Base-by-base conservation (phyloP, 2,113 vertebrate species). In the Acrocephalus arundinaceus region DNA sequence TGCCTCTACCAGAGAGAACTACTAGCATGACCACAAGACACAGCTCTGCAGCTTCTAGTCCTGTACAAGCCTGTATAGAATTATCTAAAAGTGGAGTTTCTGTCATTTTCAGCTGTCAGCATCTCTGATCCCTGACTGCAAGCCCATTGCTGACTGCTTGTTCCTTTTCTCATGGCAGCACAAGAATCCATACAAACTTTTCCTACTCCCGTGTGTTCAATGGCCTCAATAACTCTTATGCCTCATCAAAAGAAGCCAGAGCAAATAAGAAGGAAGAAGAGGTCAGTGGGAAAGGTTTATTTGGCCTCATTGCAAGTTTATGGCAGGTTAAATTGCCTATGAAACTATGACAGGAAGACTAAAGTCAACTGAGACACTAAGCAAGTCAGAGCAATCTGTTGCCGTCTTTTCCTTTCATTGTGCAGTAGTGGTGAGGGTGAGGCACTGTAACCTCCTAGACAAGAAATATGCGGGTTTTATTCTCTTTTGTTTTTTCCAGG, bases 141-240 rank as follows among this genome's bases (percentile, higher is more conserved):
- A 25, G 7, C 7, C 23, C 0, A 1, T 13, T 31, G 33, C 24
- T 45, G 24, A 15, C 43, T 62, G 41, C 24, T 67, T 2, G 0
- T 10, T 85, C 28, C 46, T 33, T 15, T 3, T 31, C 31, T 71
- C 24, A 7, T 17, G 37, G 77, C 65, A 92, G 31, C 14, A 28
- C 18, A 52, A 48, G 55, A 24, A 45, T 81, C 71, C 51, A 22
- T 11, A 43, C 2, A 27, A 54, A 30, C 19, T 5, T 90, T 62
- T 90, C 46, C 28, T 49, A 30, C 13, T 62, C 27, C 62, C 11
- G 1, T 24, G 31, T 3, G 0, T 54, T 62, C 9, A 1, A 54
- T 37, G 52, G 52, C 71, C 71, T 82, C 61, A 46, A 58, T 85
- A 75, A 82, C 43, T 67, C 37, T 74, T 46, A 54, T 0, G 0